Base-by-base conservation (phyloP, 2,888 invertebrate genomes). In the Odontocerum albicorne region DNA sequence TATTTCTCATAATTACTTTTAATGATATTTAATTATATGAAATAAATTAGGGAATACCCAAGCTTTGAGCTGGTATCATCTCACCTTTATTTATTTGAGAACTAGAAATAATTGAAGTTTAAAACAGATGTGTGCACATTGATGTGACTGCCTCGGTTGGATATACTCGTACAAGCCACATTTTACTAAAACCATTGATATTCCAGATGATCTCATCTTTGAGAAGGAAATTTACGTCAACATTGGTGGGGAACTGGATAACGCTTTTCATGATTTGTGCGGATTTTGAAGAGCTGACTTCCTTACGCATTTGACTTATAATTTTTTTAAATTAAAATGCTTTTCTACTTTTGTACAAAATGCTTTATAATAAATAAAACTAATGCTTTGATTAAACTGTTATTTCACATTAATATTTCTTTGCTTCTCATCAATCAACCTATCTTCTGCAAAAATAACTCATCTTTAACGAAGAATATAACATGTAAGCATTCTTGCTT, bases 151-250 rank as follows among this genome's bases (percentile, higher is more conserved):
- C n/a, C n/a, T n/a, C n/a, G n/a, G n/a, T n/a, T n/a, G n/a, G n/a
- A n/a, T n/a, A n/a, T n/a, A n/a, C n/a, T n/a, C n/a, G n/a, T n/a
- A n/a, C n/a, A n/a, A n/a, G n/a, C n/a, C n/a, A n/a, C n/a, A n/a
- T n/a, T 40, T 40, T 53, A 40, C 47, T 53, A 31, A 45, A n/a
- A 38, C 32, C 38, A 17, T 53, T 53, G 22, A 40, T 35, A 54
- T 61, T 78, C 68, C 84, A 90, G 90, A 91, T 84, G 90, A 90
- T 69, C 81, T 90, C 80, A 87, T 91, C 76, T 77, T 80, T 68
- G 86, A 87, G 76, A 95, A 93, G 84, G 92, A 94, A 82, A 84
- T 90, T 75, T 95, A 89, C 85, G 92, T 90, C 77, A 84, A 88
- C 72, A 88, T 96, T 73, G 92, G 92, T 66, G 93, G 92, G 72